A percentile compares a stretch with the other conserved stretches of the same genome.
Evolutionary conservation across 2,888 invertebrate species (phyloP).

Genomic region (Microdon myrmicae): DNA sequence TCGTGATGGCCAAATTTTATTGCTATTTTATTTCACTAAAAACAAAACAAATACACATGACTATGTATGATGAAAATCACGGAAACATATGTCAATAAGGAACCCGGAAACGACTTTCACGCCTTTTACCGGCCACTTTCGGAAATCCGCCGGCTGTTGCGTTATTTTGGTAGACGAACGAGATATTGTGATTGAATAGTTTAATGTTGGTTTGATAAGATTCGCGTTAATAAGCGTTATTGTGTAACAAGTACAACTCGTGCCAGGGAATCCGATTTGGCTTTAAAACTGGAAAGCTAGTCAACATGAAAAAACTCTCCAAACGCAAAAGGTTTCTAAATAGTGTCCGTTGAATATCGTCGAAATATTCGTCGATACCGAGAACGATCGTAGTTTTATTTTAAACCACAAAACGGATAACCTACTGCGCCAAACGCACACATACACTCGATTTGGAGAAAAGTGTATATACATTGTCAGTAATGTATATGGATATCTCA

Average conservation of each 20-base stretch:
- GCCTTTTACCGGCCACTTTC: slow-evolving; percentile 44
- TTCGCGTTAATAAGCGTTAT: no score
- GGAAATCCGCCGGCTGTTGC: slow-evolving; percentile 38
- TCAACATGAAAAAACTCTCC: slow-evolving; percentile 31
- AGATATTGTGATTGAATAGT: no score
- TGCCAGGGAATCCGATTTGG: slow-evolving; percentile 41
- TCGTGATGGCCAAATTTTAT: neutral
- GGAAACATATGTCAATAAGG: slow-evolving; percentile 37
- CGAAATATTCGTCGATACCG: slow-evolving; percentile 42
- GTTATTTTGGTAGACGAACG: no score
- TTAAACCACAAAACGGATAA: slow-evolving; percentile 51
- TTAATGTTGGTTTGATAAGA: no score
- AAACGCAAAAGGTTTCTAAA: slow-evolving; percentile 29
- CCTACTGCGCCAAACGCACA: slow-evolving; percentile 27
- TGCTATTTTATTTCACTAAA: neutral
- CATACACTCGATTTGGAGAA: neutral
- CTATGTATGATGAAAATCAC: no score
- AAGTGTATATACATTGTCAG: slow-evolving; percentile 4
- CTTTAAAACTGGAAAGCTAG: no score
- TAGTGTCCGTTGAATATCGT: slow-evolving; percentile 46
- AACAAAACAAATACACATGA: neutral
- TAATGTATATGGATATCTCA: slow-evolving; percentile 23
- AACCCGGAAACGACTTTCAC: slow-evolving; percentile 43
- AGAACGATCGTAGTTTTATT: slow-evolving; percentile 43
- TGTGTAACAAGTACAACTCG: slow-evolving; percentile 23